Conservation (phyloP, 2,113 vertebrate genomes). For the Balaeniceps rex region DNA sequence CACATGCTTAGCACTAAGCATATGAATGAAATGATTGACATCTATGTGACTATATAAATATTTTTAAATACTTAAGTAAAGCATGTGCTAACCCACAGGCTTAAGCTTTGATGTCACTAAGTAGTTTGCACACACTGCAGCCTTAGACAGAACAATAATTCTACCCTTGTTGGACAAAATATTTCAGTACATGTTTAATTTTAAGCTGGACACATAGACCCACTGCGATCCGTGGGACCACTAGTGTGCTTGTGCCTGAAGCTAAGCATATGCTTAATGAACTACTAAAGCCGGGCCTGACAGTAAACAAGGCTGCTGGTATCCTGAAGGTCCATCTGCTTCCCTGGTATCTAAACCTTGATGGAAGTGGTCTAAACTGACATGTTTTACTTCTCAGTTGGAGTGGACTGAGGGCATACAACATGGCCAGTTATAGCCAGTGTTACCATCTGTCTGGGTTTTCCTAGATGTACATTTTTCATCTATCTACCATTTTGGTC, state of each 20-base stretch:
- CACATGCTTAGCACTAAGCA: not conserved
- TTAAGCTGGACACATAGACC: not conserved
- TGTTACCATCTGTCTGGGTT: not conserved
- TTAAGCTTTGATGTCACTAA: not conserved
- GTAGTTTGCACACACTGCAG: not conserved
- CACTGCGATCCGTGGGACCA: not conserved
- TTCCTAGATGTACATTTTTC: not conserved
- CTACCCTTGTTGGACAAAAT: not conserved
- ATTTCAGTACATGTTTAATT: not conserved
- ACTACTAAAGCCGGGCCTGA: not conserved
- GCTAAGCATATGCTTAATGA: not conserved
- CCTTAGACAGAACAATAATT: not conserved
- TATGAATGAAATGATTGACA: not conserved
- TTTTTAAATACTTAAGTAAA: not conserved
- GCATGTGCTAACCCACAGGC: not conserved
- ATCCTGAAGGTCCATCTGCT: conserved; percentile 12
- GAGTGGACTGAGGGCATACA: not conserved
- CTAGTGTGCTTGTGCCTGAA: not conserved
- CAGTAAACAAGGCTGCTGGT: not conserved
- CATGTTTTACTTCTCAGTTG: not conserved
- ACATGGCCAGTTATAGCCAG: not conserved
- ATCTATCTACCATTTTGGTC: not conserved
- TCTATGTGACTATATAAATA: not conserved
- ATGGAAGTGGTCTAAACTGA: conserved; percentile 1
- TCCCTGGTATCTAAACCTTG: not conserved